These are phyloP conservation scores for Dicentrarchus labrax DNA, from an alignment of 2,113 vertebrate genomes.

Conservation along the genomic window DNA sequence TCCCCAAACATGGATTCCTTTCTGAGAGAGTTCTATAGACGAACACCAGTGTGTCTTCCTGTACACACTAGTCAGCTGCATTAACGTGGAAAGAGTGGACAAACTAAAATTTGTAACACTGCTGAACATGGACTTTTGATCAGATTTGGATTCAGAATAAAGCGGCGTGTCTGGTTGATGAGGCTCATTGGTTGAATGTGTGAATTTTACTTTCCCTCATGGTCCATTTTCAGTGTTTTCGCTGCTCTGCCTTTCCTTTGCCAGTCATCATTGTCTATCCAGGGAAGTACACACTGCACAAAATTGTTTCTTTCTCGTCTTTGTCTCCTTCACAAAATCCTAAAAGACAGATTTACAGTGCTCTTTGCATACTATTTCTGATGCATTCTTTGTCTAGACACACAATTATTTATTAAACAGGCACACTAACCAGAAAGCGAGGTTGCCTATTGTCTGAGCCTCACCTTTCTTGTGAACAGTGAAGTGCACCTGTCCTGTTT, in stretches of 20 bases:
- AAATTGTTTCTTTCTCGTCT: conserved; percentile 22
- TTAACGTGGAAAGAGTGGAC: neutral
- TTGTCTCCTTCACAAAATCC: conserved; percentile 33
- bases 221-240: conserved; percentile 25
- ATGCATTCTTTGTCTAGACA: conserved; percentile 21
- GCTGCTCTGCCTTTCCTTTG: conserved; percentile 24
- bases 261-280: conserved; percentile 40
- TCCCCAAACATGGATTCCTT: neutral
- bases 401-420: conserved; percentile 9
- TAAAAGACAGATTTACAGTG: conserved; percentile 11
- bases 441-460: neutral
- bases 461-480: conserved; percentile 1
- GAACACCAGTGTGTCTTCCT: neutral
- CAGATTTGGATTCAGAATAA: neutral
- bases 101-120: conserved; percentile 1
- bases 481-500: neutral
- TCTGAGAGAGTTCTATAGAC: neutral
- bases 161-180: neutral
- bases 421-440: neutral
- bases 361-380: conserved; percentile 4
- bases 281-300: conserved; percentile 23
- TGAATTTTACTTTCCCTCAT: conserved; percentile 12
- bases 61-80: neutral
- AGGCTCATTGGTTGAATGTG: conserved; percentile 6
- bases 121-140: conserved; percentile 22